These are phyloP conservation scores for Rambutsinella grinnellia DNA, from an alignment of 2,888 invertebrate species.

Conservation along the genomic window DNA sequence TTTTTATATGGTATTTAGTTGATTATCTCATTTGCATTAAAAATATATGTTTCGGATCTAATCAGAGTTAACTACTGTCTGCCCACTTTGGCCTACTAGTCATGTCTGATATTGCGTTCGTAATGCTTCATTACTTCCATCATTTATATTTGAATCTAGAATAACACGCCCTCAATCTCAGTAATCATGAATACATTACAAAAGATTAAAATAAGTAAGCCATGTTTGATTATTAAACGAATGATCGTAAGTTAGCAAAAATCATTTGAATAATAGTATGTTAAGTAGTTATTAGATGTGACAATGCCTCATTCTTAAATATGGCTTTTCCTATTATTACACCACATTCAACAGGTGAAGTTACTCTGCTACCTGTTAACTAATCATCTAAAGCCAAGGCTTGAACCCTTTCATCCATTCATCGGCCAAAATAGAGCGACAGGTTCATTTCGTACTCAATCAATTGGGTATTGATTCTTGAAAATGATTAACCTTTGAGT, in stretches of 20 bases:
- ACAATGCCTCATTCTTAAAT: no score
- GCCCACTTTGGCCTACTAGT: no score
- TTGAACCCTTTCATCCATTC: not conserved
- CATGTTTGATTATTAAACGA: not conserved
- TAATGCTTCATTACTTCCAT: not conserved
- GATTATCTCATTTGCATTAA: no score
- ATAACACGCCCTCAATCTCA: not conserved
- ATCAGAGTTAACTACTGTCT: no score
- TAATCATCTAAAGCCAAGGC: not conserved
- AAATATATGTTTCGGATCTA: no score
- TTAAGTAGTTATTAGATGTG: not conserved
- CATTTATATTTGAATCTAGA: not conserved
- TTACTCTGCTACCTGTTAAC: not conserved
- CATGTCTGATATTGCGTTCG: no score
- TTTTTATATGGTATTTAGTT: no score
- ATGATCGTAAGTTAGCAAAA: no score
- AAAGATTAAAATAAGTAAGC: not conserved
- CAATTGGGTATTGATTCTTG: not conserved
- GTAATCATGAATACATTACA: not conserved
- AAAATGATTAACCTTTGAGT: conserved; percentile 11
- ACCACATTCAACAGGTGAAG: not conserved
- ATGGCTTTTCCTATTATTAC: not conserved
- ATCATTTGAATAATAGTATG: no score
- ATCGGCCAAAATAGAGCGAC: not conserved
- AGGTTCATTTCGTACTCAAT: not conserved